These are phyloP conservation scores for Decapterus maruadsi DNA, from an alignment of 2,797 vertebrate species.

Conservation along the genomic window DNA sequence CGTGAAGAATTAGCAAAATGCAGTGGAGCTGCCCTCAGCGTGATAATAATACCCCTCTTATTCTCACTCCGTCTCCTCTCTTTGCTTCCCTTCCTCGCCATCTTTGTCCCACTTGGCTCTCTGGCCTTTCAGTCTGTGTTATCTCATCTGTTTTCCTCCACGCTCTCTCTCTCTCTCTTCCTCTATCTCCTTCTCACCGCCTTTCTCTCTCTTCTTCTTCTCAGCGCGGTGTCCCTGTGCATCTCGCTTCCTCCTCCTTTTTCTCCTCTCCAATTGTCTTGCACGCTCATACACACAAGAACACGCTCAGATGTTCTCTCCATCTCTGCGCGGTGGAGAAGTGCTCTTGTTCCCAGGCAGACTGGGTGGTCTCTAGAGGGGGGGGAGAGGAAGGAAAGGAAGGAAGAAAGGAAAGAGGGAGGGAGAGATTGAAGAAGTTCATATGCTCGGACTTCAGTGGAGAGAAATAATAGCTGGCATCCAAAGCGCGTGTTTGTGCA, in stretches of 20 bases:
- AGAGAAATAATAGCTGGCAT: conserved; percentile 47
- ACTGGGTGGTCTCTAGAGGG: conserved; percentile 70
- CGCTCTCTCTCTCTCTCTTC: background rate
- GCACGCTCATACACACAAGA: conserved; percentile 10
- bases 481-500: conserved; percentile 33
- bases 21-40: background rate
- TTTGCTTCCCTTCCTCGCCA: conserved; percentile 3
- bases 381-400: background rate
- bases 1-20: conserved; percentile 9
- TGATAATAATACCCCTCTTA: conserved; percentile 3
- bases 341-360: conserved; percentile 68
- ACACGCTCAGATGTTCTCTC: conserved; percentile 43
- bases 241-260: conserved; percentile 7
- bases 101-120: conserved; percentile 29
- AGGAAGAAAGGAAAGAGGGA: conserved; percentile 7
- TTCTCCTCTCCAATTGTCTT: conserved; percentile 29
- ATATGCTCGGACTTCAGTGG: conserved; percentile 39
- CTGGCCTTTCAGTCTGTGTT: conserved; percentile 25
- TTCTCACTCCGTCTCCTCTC: background rate
- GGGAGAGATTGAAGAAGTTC: conserved; percentile 50
- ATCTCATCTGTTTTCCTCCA: conserved; percentile 34
- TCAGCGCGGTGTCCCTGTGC: conserved; percentile 13
- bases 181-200: conserved; percentile 13
- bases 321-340: conserved; percentile 41
- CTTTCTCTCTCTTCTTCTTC: conserved; percentile 20